Evolutionary conservation across 2,888 invertebrate species (phyloP), one percentile per base, ranked within the genome.

Genomic region (Agapetus fuscipes): DNA sequence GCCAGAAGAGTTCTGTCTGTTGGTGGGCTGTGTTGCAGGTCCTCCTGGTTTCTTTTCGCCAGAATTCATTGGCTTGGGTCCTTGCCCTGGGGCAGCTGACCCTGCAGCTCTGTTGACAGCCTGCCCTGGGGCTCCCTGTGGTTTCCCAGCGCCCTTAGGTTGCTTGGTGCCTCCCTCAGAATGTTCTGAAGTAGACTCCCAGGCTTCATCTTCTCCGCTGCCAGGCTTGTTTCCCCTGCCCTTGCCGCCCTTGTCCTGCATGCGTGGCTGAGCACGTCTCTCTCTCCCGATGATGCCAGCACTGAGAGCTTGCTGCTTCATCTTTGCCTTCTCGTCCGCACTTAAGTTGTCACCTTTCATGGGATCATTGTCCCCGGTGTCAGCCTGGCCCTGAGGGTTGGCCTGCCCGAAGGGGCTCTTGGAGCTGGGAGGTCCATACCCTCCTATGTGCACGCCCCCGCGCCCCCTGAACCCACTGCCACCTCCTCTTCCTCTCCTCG

Each of bases 151-250:
- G 10, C 26, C 14, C 12, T 13, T 13, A 5, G 25, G 10, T 15
- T 20, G 56, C 53, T 41, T 46, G 14, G 40, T 37, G 14, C 62
- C 62, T 30, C 65, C 64, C 55, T 78, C 86, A 59, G 85, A 86
- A 64, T 83, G 83, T 61, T 88, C 88, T 5, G 85, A 84, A 12
- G 84, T 86, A 30, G 85, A 84, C 58, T 86, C 87, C 80, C 84
- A 84, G 53, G 83, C 74, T 52, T 78, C 78, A 49, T 76, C 77
- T 46, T 74, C 74, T 7, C 71, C 67, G 43, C 61, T 65, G n/a
- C 60, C 60, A 16, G 55, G 54, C 30, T 61, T 62, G 52, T 61
- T 64, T 12, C 61, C 59, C 16, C 62, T 60, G 39, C 34, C 50
- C 48, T 30, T 48, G 29, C 20, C 16, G 12, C 41, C 51, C 47